Percentiles rank a stretch among this genome's conserved stretches.
phyloP scores from a whole-genome alignment of 2,888 invertebrate species.

The Adelognathus sp. region DNA sequence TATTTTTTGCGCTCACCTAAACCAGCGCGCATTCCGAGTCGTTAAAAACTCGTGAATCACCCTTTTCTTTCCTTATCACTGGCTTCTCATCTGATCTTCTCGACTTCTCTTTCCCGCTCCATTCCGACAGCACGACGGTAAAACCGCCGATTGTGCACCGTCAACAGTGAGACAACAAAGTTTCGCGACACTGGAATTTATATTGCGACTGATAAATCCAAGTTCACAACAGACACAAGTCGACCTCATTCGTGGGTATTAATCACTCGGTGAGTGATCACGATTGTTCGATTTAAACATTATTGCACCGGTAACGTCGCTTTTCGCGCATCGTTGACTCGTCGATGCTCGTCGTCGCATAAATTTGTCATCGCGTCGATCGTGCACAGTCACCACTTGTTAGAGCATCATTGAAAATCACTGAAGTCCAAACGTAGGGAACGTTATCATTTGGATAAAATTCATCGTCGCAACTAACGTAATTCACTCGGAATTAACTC shows the following conservation, averaged over 20 bases:
- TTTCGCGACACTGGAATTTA: background rate
- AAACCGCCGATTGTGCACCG: conserved; percentile 10
- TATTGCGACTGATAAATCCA: background rate
- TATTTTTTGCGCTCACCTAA: conserved; percentile 24
- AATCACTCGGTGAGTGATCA: background rate
- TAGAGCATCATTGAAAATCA: background rate
- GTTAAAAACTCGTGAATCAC: conserved; percentile 49
- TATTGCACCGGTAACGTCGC: background rate
- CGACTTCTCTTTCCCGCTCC: background rate
- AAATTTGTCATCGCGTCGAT: background rate
- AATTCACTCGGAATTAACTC: no score
- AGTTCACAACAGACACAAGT: background rate
- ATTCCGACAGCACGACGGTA: background rate
- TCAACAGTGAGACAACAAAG: background rate
- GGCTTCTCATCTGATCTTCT: background rate
- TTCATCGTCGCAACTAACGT: background rate
- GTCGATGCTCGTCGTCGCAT: background rate
- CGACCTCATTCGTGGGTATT: background rate
- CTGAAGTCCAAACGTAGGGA: background rate
- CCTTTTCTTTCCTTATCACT: conserved; percentile 30
- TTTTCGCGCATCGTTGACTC: background rate
- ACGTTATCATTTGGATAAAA: background rate
- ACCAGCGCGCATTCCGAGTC: conserved; percentile 16
- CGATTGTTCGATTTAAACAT: background rate
- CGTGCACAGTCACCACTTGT: background rate